Conservation (phyloP, 2,888 invertebrate species). For the Phengaris arion region DNA sequence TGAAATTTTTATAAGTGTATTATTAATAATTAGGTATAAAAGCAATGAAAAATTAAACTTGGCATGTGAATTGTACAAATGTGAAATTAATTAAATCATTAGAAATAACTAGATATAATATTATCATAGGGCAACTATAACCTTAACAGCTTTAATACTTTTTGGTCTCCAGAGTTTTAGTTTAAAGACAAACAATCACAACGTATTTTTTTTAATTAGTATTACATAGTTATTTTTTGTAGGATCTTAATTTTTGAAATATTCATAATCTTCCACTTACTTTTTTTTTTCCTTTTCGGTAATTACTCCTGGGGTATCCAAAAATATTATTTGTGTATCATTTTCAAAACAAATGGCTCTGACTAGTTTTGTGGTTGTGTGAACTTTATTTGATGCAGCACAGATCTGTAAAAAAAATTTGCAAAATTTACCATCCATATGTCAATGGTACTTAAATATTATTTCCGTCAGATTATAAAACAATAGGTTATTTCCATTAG, state of each 20-base stretch:
- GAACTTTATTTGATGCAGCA: constrained; percentile 93
- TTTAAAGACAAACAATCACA: too few species aligned
- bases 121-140: neutral
- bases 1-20: constrained; percentile 42
- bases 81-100: neutral
- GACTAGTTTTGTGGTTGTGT: constrained; percentile 89
- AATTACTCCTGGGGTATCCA: constrained; percentile 96
- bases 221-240: neutral
- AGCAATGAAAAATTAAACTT: neutral
- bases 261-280: constrained; percentile 60
- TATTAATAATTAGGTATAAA: constrained; percentile 1
- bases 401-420: constrained; percentile 84
- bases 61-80: neutral
- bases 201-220: too few species aligned
- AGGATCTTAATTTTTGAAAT: neutral
- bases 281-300: constrained; percentile 83
- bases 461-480: too few species aligned
- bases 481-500: too few species aligned
- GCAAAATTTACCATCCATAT: neutral
- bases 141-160: too few species aligned
- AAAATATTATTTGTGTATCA: constrained; percentile 92
- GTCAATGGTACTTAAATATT: too few species aligned
- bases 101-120: neutral
- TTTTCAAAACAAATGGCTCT: constrained; percentile 86
- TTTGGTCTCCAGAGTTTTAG: too few species aligned